Percentiles rank a stretch among this genome's conserved stretches.
phyloP scores from a whole-genome alignment of 2,797 vertebrate genomes.

The Carapus acus region DNA sequence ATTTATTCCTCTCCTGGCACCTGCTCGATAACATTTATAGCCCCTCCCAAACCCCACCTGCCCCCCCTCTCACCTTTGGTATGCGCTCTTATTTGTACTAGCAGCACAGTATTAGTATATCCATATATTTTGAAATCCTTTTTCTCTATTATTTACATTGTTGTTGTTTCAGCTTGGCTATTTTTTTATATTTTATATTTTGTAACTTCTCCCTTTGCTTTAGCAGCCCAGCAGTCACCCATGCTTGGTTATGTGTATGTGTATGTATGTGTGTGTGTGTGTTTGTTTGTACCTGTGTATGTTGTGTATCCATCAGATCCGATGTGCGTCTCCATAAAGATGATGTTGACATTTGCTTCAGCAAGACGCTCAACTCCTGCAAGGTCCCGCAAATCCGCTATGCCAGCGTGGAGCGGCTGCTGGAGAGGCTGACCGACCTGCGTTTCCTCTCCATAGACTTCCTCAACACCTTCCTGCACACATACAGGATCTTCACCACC shows the following conservation, averaged over 20 bases:
- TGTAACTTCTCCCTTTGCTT: constrained; percentile 39
- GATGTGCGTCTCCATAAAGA: constrained; percentile 96
- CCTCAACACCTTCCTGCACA: constrained; percentile 98
- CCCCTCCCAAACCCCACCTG: no score
- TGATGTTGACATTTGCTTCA: constrained; percentile 97
- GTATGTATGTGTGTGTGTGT: no score
- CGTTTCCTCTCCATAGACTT: constrained; percentile 98
- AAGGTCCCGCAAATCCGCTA: constrained; percentile 99
- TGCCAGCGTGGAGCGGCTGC: constrained; percentile 89
- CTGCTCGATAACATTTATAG: constrained; percentile 9
- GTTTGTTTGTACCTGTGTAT: constrained; percentile 51
- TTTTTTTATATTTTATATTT: no score
- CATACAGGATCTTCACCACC: constrained; percentile 94
- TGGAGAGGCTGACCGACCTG: constrained; percentile 94
- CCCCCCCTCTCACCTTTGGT: no score
- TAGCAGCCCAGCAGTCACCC: constrained; percentile 60
- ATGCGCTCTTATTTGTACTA: constrained; percentile 18
- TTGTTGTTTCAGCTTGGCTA: constrained; percentile 36
- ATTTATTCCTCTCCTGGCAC: constrained; percentile 7
- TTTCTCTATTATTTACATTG: neutral
- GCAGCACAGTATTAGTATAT: constrained; percentile 30
- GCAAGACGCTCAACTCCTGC: constrained; percentile 99
- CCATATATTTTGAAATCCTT: constrained; percentile 11
- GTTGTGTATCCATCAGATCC: constrained; percentile 77
- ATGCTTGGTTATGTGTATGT: constrained; percentile 60